These are phyloP conservation scores for Lepas anatifera DNA, from an alignment of 2,888 invertebrate genomes.

Conservation along the genomic window DNA sequence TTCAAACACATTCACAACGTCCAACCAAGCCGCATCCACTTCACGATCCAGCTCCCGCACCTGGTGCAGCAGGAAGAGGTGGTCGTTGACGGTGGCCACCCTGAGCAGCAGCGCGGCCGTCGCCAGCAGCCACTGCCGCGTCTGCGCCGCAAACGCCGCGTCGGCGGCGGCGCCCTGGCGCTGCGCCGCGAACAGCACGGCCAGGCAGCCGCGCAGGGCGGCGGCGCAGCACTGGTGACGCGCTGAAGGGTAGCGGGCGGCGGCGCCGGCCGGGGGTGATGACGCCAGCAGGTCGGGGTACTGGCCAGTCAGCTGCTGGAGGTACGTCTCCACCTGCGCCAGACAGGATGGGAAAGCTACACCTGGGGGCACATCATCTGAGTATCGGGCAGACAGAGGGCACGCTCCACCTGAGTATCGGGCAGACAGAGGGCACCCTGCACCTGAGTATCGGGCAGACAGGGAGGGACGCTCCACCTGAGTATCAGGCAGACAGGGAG, in stretches of 20 bases:
- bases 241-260: not conserved
- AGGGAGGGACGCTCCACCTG: too few species aligned
- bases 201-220: not conserved
- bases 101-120: slow-evolving; percentile 41
- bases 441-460: too few species aligned
- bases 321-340: not conserved
- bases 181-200: slow-evolving; percentile 5
- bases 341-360: too few species aligned
- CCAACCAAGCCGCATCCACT: too few species aligned
- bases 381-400: too few species aligned
- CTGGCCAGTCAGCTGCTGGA: too few species aligned
- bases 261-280: not conserved
- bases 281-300: not conserved
- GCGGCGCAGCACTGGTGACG: not conserved
- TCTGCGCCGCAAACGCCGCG: not conserved
- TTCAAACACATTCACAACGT: too few species aligned
- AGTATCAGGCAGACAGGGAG: too few species aligned
- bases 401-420: too few species aligned
- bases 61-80: slow-evolving; percentile 62
- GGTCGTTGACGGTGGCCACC: slow-evolving; percentile 59
- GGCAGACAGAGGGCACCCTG: too few species aligned
- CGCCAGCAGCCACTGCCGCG: slow-evolving; percentile 22
- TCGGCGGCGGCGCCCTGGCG: not conserved
- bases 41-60: too few species aligned
- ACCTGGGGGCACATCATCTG: too few species aligned